Percentiles rank a stretch among this genome's conserved stretches.
phyloP scores from a whole-genome alignment of 1,140 invertebrate species.

The Tribolium castaneum region DNA sequence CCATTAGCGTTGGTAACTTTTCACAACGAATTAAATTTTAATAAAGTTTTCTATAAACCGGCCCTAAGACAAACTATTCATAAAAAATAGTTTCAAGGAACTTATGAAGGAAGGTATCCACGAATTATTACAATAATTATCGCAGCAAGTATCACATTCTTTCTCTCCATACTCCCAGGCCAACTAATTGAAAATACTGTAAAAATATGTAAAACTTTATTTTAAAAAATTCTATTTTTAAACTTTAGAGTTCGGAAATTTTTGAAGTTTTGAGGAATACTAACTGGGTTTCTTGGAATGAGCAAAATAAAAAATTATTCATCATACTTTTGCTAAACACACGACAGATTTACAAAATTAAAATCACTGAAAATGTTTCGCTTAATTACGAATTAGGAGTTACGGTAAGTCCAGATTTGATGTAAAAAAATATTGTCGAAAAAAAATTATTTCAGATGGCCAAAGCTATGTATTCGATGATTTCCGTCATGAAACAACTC shows the following conservation, averaged over 20 bases:
- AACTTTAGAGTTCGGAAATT: not conserved
- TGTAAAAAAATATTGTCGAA: not conserved
- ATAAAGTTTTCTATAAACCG: too few relatives aligned
- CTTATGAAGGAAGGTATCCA: not conserved
- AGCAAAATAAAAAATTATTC: not conserved
- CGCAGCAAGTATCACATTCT: not conserved
- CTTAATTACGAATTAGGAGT: not conserved
- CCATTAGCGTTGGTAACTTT: too few relatives aligned
- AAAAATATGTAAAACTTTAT: not conserved
- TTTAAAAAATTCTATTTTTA: not conserved
- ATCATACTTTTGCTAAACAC: not conserved
- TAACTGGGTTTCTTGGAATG: not conserved
- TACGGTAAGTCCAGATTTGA: not conserved
- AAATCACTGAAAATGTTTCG: not conserved
- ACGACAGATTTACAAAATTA: not conserved
- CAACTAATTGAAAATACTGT: not conserved
- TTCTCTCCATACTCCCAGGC: not conserved
- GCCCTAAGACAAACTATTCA: too few relatives aligned
- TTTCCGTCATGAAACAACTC: not conserved
- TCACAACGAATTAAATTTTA: too few relatives aligned
- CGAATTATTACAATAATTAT: not conserved
- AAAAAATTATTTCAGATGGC: not conserved
- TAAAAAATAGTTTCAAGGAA: not conserved
- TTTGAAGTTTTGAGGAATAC: not conserved
- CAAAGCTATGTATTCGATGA: not conserved